These are phyloP conservation scores for Acanthochromis polyacanthus DNA, from an alignment of 2,113 vertebrate genomes.

Conservation along the genomic window DNA sequence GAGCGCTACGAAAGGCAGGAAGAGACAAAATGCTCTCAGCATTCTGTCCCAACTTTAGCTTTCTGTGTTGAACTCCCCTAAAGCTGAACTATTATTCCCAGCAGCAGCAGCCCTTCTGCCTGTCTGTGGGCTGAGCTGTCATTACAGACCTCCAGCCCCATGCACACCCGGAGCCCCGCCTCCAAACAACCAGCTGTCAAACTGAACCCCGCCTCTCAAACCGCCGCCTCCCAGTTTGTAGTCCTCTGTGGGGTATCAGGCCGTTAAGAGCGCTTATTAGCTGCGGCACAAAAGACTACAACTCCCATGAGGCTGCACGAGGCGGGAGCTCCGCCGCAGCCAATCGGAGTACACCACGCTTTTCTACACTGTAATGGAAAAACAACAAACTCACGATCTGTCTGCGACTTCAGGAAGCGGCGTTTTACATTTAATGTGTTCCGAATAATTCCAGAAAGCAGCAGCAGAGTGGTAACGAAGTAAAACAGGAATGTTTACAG, in stretches of 20 bases:
- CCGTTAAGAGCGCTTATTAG: rapidly evolving
- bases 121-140: constrained; percentile 34
- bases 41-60: constrained; percentile 21
- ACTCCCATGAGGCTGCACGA: constrained; percentile 6
- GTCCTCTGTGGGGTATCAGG: background rate
- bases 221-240: constrained; percentile 20
- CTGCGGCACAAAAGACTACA: constrained; percentile 66
- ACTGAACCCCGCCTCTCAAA: constrained; percentile 7
- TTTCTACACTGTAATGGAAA: constrained; percentile 23
- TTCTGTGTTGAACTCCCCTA: background rate
- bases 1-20: constrained; percentile 46
- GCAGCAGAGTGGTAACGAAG: background rate
- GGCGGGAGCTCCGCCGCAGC: constrained; percentile 7
- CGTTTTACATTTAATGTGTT: too few relatives aligned
- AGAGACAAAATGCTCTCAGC: constrained; percentile 30
- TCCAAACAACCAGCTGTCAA: constrained; percentile 33
- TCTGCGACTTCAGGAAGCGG: background rate
- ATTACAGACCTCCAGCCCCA: background rate
- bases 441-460: background rate
- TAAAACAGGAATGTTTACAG: background rate
- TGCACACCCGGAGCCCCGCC: constrained; percentile 3
- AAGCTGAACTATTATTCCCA: background rate
- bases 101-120: background rate
- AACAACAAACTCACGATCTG: constrained; percentile 5
- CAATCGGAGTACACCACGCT: constrained; percentile 83